Base-by-base conservation (phyloP, 2,797 vertebrate species). In the Bryconaethiops microstoma region DNA sequence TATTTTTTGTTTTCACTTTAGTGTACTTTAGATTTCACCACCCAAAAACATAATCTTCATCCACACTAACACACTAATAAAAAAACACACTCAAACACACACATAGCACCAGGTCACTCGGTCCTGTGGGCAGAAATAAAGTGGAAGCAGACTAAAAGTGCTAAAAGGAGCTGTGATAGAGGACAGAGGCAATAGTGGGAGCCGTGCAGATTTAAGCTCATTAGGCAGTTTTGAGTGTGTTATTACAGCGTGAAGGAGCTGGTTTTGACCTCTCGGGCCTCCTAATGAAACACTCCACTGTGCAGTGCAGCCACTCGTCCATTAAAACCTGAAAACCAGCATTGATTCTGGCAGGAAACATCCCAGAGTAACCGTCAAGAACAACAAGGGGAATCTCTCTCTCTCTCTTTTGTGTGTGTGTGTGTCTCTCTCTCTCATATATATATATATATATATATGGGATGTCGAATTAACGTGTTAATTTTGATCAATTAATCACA, bases 321-420 rank as follows among this genome's bases (percentile, higher is more conserved):
- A 35, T 57, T 54, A 50, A 17, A 48, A 45, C 63, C 54, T 40
- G 25, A 19, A 67, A 69, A 40, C 19, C 35, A 0, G 23, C 21
- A 80, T 75, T 69, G 45, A 72, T 81, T 63, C 54, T 76, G 65
- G 35, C 73, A 69, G 64, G 39, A 75, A 54, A 40, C 25, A 7
- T 19, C 64, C 29, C n/a, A 50, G 54, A 68, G 35, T 17, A 68
- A 48, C 64, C 59, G 39, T 17, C 60, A 54, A 29, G 29, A 67
- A 55, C 67, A 7, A 25, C 9, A 25, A 12, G 54, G 5, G 5
- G 42, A 42, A 9, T 42, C 42, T 42, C 42, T 42, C 42, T 42
- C 9, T 19, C 3, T 55, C 54, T 55, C 54, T 29, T 29, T 29
- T 29, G 29, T 29, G 29, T 29, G 29, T 29, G 29, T 29, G 1